phyloP scores from a whole-genome alignment of 92 coral and sea anemone species.

The Nematostella vectensis region DNA sequence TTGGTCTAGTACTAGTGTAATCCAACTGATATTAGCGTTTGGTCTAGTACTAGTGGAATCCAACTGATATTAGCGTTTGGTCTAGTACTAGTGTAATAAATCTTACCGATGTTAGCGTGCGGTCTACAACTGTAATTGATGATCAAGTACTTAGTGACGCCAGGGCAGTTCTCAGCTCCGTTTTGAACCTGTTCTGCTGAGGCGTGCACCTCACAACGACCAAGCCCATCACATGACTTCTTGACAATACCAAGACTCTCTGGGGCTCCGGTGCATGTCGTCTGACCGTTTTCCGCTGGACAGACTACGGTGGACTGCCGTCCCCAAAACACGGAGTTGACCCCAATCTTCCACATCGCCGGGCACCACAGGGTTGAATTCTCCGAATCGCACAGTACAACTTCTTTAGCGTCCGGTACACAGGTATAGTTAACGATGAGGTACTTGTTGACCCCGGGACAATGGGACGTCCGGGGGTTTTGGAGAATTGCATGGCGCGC shows the following conservation, averaged over 20 bases:
- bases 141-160: constrained; percentile 83
- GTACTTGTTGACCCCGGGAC: constrained; percentile 96
- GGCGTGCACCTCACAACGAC: constrained; percentile 78
- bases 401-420: constrained; percentile 96
- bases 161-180: constrained; percentile 98
- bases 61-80: too few species aligned
- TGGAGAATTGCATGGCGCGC: constrained; percentile 88
- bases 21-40: too few species aligned
- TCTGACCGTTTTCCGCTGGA: constrained; percentile 88
- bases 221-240: constrained; percentile 82
- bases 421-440: constrained; percentile 88
- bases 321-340: constrained; percentile 98
- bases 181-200: constrained; percentile 79
- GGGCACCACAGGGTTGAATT: constrained; percentile 88
- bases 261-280: constrained; percentile 99
- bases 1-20: too few species aligned
- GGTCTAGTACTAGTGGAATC: too few species aligned
- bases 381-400: constrained; percentile 85
- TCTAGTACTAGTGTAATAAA: too few species aligned
- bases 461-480: constrained; percentile 58
- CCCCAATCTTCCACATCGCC: constrained; percentile 92
- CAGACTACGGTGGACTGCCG: constrained; percentile 85
- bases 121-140: constrained; percentile 95
- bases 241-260: constrained; percentile 92
- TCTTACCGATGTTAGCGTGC: constrained; percentile 77